Evolutionary conservation across 2,888 invertebrate species (phyloP), one percentile per base, ranked within the genome.

Genomic region (Beris morrisii): DNA sequence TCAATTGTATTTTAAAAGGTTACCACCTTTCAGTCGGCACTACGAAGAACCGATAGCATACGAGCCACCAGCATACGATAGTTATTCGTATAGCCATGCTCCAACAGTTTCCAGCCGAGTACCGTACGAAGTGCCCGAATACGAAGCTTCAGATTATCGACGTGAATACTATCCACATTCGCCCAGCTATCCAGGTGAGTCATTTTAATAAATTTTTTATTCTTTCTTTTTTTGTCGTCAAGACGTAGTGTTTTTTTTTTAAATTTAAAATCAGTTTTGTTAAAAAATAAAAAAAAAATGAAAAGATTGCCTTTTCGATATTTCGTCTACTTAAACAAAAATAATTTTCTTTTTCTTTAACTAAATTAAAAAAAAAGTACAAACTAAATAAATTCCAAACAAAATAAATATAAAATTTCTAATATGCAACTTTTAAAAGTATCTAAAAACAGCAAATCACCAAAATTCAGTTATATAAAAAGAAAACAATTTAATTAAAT

Each of bases 111-210:
- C 69, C 32, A 69, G 63, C 13, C 73, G 75, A 55, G 72, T 75
- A 43, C 78, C 77, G 58, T 81, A 81, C 66, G 80, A 80, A 43
- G 71, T 74, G 45, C 71, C 74, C 22, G 80, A 81, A 69, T 81
- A 80, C 70, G 81, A 81, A 55, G 70, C 78, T 59, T 76, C 78
- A 58, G 80, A 81, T 70, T 75, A 76, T 38, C 73, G 79, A 52
- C 72, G 81, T 30, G 81, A 81, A 55, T 81, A 80, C 70, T 80
- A 80, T 71, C 79, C 78, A 67, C 79, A 80, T 70, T 77, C 80
- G 46, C 75, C 79, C 5, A 74, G 75, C 57, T 80, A 79, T 73
- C 74, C 78, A 73, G 79, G 80, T 80, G 68, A 69, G 66, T 67
- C 55, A 53, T 43, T 22, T 22, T 22, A 22, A 22, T 22, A 22